These are phyloP conservation scores for Azorinus chamasolen DNA, from an alignment of 2,888 invertebrate genomes.

Conservation along the genomic window DNA sequence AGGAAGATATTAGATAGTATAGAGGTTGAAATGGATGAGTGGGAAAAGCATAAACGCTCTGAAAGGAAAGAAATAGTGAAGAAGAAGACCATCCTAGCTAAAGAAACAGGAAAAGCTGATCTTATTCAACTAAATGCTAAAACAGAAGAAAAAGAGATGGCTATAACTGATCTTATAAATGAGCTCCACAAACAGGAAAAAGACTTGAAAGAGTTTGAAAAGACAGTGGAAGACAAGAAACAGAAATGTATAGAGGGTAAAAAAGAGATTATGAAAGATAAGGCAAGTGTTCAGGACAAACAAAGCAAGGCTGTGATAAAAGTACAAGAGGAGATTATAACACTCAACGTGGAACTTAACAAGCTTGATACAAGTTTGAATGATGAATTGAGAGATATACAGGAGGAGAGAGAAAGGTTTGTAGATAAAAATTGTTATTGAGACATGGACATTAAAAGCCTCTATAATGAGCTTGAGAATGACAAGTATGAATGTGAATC, in stretches of 20 bases:
- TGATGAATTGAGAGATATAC: slow-evolving; percentile 68
- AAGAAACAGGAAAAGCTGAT: slow-evolving; percentile 42
- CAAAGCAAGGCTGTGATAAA: slow-evolving; percentile 54
- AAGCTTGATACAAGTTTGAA: slow-evolving; percentile 64
- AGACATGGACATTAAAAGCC: background rate
- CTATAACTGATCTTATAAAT: slow-evolving; percentile 41
- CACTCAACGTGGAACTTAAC: slow-evolving; percentile 71
- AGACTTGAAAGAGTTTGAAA: slow-evolving; percentile 45
- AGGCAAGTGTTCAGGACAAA: slow-evolving; percentile 33
- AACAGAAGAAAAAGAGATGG: slow-evolving; percentile 49
- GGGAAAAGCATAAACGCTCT: slow-evolving; percentile 88
- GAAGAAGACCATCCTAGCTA: slow-evolving; percentile 87
- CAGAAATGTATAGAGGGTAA: slow-evolving; percentile 34
- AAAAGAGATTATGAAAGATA: slow-evolving; percentile 50
- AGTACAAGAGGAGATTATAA: slow-evolving; percentile 59
- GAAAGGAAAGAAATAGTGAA: slow-evolving; percentile 72
- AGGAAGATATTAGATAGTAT: slow-evolving; percentile 74
- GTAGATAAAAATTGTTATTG: background rate
- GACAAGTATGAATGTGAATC: too few relatives aligned
- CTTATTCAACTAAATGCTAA: slow-evolving; percentile 57
- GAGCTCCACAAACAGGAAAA: slow-evolving; percentile 48
- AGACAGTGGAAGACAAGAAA: slow-evolving; percentile 41
- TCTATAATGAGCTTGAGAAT: too few relatives aligned
- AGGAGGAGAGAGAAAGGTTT: slow-evolving; percentile 76
- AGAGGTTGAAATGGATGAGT: slow-evolving; percentile 83